phyloP scores from a whole-genome alignment of 2,113 vertebrate species.

The Telmatochromis sp. region DNA sequence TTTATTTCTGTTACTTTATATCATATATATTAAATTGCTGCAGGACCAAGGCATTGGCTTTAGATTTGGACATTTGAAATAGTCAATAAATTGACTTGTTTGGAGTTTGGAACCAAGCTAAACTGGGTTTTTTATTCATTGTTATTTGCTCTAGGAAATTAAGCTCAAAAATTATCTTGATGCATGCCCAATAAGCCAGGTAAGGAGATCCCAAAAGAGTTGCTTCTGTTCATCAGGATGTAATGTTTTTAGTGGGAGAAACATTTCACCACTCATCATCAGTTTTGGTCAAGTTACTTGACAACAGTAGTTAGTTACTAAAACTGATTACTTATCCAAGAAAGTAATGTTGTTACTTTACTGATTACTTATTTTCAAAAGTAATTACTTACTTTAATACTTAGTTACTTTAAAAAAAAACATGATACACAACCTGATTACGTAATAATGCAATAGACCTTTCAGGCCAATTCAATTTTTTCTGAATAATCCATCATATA shows the following conservation, averaged over 20 bases:
- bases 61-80: neutral
- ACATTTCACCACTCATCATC: neutral
- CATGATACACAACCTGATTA: neutral
- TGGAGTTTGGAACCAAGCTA: neutral
- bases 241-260: neutral
- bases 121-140: neutral
- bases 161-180: neutral
- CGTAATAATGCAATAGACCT: neutral
- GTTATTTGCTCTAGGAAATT: neutral
- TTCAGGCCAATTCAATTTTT: neutral
- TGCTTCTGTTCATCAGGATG: neutral
- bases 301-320: neutral
- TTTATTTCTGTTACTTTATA: neutral
- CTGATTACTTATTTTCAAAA: neutral
- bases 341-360: neutral
- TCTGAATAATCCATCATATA: neutral
- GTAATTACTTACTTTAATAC: neutral
- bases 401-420: neutral
- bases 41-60: neutral
- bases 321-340: neutral
- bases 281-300: neutral
- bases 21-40: neutral
- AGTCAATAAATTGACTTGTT: neutral
- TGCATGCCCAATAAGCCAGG: neutral
- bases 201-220: neutral